Evolutionary conservation across 2,888 invertebrate species (phyloP).

Genomic region (Tanypteryx hageni): DNA sequence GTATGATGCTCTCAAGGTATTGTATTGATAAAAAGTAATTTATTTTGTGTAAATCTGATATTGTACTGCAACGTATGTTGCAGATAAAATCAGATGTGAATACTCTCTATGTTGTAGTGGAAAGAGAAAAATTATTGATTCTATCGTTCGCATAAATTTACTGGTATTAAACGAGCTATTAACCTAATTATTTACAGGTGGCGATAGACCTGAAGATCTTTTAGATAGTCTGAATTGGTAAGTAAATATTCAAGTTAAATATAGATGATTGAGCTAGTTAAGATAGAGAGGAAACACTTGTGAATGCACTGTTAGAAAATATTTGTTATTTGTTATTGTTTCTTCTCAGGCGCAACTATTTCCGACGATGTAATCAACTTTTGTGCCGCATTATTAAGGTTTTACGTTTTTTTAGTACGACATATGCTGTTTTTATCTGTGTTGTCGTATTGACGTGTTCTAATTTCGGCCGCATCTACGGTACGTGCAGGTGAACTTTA

Average conservation of each 20-base stretch:
- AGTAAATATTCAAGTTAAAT: neutral
- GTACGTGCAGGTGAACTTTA: neutral
- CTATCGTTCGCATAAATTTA: neutral
- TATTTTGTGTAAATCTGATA: neutral
- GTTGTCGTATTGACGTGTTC: neutral
- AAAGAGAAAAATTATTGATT: neutral
- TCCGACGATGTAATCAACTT: neutral
- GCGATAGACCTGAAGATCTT: conserved; percentile 20
- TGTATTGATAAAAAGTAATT: neutral
- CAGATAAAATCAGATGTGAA: neutral
- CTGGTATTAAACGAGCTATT: conserved; percentile 12
- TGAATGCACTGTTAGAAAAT: too few species aligned
- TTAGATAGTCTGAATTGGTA: neutral
- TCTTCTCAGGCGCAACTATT: neutral
- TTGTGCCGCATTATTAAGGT: neutral
- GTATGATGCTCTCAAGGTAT: neutral
- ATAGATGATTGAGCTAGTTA: neutral
- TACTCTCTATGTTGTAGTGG: neutral
- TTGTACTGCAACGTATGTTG: neutral
- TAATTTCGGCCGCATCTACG: neutral
- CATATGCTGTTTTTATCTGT: neutral
- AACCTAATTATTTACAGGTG: conserved; percentile 62
- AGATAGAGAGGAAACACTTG: too few species aligned
- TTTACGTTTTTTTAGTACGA: neutral
- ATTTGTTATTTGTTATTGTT: too few species aligned